phyloP scores from a whole-genome alignment of 2,113 vertebrate genomes.

The Muntiacus muntjak region DNA sequence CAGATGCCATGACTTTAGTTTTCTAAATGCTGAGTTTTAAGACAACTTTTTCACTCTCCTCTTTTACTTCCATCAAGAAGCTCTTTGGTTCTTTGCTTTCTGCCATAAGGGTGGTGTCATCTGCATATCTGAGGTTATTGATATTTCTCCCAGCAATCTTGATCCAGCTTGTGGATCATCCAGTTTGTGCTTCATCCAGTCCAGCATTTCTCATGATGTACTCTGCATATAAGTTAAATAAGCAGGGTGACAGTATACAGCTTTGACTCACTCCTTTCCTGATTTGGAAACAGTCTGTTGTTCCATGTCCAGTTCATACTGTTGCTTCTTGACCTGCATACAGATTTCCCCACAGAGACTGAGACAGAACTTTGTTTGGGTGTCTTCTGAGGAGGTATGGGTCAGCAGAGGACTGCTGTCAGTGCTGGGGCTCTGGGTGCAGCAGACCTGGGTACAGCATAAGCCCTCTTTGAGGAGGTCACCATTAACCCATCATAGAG shows the following conservation, averaged over 20 bases:
- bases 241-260: background rate
- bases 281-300: background rate
- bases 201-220: background rate
- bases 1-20: background rate
- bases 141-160: background rate
- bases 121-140: background rate
- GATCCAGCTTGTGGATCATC: background rate
- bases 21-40: background rate
- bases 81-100: background rate
- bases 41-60: background rate
- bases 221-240: background rate
- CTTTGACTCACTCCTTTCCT: background rate
- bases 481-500: background rate
- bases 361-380: background rate
- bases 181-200: background rate
- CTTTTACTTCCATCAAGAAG: background rate
- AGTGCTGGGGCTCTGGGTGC: background rate
- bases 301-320: background rate
- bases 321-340: background rate
- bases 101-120: background rate
- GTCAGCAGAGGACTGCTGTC: background rate
- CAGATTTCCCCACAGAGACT: background rate
- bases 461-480: background rate
- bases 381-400: background rate
- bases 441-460: background rate